Conservation (phyloP, 2,888 invertebrate genomes). For the Lymantria monacha region DNA sequence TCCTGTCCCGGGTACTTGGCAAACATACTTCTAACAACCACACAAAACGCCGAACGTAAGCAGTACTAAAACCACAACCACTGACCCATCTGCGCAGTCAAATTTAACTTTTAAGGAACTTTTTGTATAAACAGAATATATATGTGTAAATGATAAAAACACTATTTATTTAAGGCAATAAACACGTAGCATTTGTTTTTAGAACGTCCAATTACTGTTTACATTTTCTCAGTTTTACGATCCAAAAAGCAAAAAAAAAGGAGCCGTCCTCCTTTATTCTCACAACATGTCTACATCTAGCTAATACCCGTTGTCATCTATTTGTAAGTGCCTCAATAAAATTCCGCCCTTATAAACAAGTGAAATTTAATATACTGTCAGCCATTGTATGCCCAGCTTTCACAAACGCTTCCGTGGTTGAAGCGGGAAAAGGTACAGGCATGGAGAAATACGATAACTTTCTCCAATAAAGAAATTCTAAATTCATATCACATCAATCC, state of each 20-base stretch:
- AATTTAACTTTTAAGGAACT: too few relatives aligned
- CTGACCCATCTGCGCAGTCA: too few relatives aligned
- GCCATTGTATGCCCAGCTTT: conserved; percentile 45
- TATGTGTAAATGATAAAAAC: too few relatives aligned
- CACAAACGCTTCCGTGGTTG: conserved; percentile 40
- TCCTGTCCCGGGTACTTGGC: too few relatives aligned
- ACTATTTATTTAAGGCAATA: too few relatives aligned
- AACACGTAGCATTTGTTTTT: not conserved
- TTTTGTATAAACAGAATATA: too few relatives aligned
- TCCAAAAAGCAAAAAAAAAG: too few relatives aligned
- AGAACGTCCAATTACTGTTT: not conserved
- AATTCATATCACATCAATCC: not conserved
- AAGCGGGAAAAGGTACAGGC: conserved; percentile 24
- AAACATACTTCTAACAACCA: too few relatives aligned
- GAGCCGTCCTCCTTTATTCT: not conserved
- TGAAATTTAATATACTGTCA: conserved; percentile 44
- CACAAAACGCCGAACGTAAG: too few relatives aligned
- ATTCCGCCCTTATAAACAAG: conserved; percentile 35
- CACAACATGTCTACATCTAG: not conserved
- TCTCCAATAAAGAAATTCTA: not conserved
- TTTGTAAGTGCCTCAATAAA: conserved; percentile 22
- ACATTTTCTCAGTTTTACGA: not conserved
- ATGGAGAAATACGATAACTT: conserved; percentile 7
- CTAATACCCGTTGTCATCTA: conserved; percentile 1
- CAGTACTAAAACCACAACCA: too few relatives aligned